Evolutionary conservation across 2,113 vertebrate species (phyloP).

Genomic region (Leptobrachium leishanense): DNA sequence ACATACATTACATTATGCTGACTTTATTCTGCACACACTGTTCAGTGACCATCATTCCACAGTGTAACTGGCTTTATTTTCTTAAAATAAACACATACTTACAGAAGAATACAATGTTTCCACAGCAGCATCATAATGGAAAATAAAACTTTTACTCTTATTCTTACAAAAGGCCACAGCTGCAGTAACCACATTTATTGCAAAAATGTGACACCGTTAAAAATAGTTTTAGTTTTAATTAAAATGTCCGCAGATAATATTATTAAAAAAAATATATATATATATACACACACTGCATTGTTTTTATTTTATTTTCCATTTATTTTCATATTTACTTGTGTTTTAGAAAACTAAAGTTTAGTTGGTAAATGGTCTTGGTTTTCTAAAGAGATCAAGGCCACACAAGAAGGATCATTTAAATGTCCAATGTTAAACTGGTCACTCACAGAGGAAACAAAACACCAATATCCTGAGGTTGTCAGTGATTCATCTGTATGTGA

Average conservation of each 20-base stretch:
- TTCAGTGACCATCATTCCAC: not conserved
- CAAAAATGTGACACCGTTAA: conserved; percentile 11
- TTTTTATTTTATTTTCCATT: not conserved
- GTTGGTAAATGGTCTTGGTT: not conserved
- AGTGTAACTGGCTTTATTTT: not conserved
- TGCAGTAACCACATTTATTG: conserved; percentile 23
- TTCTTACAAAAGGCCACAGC: conserved; percentile 14
- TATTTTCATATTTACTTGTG: too few relatives aligned
- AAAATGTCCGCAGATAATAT: not conserved
- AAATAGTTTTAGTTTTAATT: not conserved
- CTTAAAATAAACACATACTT: not conserved
- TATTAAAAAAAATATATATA: too few relatives aligned
- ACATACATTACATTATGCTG: too few relatives aligned
- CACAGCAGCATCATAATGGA: not conserved
- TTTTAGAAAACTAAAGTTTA: not conserved
- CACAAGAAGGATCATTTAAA: conserved; percentile 33
- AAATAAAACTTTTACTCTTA: conserved; percentile 6
- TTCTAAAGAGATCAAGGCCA: conserved; percentile 18
- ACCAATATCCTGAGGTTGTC: conserved; percentile 36
- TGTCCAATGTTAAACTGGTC: conserved; percentile 13
- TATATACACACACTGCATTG: not conserved
- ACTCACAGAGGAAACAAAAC: conserved; percentile 35
- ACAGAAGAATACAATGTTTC: not conserved
- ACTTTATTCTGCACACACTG: too few relatives aligned
- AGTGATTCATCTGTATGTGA: conserved; percentile 27